Conservation (phyloP, 2,888 invertebrate genomes). For the Mellilla xanthometata region DNA sequence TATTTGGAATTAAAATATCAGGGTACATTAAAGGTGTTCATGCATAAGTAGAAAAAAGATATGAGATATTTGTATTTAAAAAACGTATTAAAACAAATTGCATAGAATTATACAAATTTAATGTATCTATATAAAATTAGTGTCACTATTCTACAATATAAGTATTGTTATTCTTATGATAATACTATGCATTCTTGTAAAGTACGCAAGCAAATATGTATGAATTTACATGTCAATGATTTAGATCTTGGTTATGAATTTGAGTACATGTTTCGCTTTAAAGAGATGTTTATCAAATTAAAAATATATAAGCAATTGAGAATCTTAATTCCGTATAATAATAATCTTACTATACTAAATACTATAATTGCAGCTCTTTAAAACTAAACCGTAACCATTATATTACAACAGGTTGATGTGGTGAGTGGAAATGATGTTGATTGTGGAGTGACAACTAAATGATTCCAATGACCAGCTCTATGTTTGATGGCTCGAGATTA, state of each 20-base stretch:
- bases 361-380: conserved; percentile 52
- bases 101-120: conserved; percentile 57
- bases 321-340: conserved; percentile 12
- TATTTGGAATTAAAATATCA: conserved; percentile 55
- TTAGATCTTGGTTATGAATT: conserved; percentile 6
- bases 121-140: conserved; percentile 55
- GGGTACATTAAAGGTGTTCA: conserved; percentile 30
- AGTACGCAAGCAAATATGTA: conserved; percentile 27
- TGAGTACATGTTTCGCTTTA: conserved; percentile 41
- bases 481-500: conserved; percentile 57
- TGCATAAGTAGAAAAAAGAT: conserved; percentile 39
- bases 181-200: conserved; percentile 33
- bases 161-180: conserved; percentile 44
- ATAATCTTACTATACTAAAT: conserved; percentile 36
- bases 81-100: conserved; percentile 61
- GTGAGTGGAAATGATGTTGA: conserved; percentile 52
- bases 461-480: conserved; percentile 77
- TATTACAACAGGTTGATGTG: conserved; percentile 44
- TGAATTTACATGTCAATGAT: conserved; percentile 20
- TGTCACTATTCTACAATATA: conserved; percentile 44
- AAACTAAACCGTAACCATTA: conserved; percentile 50
- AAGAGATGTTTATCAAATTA: conserved; percentile 45
- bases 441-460: conserved; percentile 61
- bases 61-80: conserved; percentile 33
- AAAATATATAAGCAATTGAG: not conserved